These are phyloP conservation scores for Dendrolimus kikuchii DNA, from an alignment of 1,140 invertebrate genomes.

Conservation along the genomic window DNA sequence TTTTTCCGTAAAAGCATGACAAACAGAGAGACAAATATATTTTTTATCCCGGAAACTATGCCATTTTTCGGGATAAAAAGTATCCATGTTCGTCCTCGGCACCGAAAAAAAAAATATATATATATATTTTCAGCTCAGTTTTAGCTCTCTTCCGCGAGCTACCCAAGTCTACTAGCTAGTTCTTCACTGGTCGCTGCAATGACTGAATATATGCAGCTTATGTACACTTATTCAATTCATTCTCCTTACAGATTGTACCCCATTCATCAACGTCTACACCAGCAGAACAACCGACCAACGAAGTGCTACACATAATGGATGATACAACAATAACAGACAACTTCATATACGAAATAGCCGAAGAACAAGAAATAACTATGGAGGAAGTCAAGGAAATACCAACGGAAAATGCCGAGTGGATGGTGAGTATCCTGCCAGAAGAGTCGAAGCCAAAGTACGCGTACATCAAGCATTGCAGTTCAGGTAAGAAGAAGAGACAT, in stretches of 20 bases:
- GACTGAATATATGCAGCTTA: no score
- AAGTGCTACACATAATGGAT: conserved; percentile 51
- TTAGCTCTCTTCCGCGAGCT: no score
- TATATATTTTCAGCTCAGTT: no score
- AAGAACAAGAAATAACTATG: conserved; percentile 61
- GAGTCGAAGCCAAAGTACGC: conserved; percentile 51
- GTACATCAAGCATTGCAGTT: conserved; percentile 54
- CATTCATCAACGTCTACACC: conserved; percentile 30
- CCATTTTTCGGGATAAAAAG: no score
- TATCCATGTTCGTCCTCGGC: no score
- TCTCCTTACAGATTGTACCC: conserved; percentile 43
- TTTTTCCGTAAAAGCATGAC: no score
- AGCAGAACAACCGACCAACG: conserved; percentile 13
- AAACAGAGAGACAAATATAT: no score
- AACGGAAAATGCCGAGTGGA: conserved; percentile 37
- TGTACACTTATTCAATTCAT: no score
- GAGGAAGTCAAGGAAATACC: conserved; percentile 62
- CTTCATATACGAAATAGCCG: conserved; percentile 62
- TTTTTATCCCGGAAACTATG: no score
- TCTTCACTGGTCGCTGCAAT: no score
- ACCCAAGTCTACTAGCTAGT: no score
- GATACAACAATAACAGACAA: conserved; percentile 48
- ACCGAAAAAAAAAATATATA: no score
- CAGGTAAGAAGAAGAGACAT: conserved; percentile 54
- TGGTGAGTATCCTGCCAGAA: conserved; percentile 55